Evolutionary conservation across 92 coral and sea anemone species (phyloP).

Genomic region (Parazoanthus atlanticus): DNA sequence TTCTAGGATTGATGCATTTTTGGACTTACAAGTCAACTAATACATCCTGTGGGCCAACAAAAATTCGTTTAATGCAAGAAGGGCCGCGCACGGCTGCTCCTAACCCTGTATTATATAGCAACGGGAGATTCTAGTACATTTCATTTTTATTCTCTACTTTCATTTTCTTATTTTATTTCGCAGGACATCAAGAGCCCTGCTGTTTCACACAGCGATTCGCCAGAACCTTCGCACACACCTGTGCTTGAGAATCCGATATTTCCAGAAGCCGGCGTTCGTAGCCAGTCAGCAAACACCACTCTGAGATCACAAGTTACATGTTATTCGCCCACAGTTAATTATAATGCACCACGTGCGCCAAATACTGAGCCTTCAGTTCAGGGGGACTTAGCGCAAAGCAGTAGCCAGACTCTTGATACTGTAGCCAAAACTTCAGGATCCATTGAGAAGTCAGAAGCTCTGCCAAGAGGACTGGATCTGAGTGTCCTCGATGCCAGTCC

Average conservation of each 20-base stretch:
- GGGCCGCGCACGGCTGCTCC: not conserved
- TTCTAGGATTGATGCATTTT: no score
- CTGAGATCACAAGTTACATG: slow-evolving; percentile 14
- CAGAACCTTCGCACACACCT: slow-evolving; percentile 12
- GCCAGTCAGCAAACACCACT: slow-evolving; percentile 10
- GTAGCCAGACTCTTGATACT: slow-evolving; percentile 14
- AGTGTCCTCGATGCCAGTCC: slow-evolving; percentile 35
- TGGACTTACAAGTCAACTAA: no score
- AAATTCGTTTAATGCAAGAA: not conserved
- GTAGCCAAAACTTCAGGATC: slow-evolving; percentile 7
- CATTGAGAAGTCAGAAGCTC: slow-evolving; percentile 50
- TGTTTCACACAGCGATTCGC: slow-evolving; percentile 10
- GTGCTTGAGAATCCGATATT: slow-evolving; percentile 10
- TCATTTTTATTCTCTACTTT: not conserved
- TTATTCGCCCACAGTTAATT: slow-evolving; percentile 17
- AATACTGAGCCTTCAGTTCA: slow-evolving; percentile 12
- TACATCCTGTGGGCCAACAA: no score
- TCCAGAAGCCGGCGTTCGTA: slow-evolving; percentile 8
- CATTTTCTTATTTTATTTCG: not conserved
- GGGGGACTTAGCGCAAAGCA: slow-evolving; percentile 15
- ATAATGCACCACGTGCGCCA: not conserved
- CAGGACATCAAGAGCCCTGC: slow-evolving; percentile 24
- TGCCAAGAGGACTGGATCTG: slow-evolving; percentile 56
- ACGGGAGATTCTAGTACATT: not conserved
- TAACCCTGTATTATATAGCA: not conserved